These are phyloP conservation scores for Lamellibrachia satsuma DNA, from an alignment of 2,888 invertebrate species.

Conservation along the genomic window DNA sequence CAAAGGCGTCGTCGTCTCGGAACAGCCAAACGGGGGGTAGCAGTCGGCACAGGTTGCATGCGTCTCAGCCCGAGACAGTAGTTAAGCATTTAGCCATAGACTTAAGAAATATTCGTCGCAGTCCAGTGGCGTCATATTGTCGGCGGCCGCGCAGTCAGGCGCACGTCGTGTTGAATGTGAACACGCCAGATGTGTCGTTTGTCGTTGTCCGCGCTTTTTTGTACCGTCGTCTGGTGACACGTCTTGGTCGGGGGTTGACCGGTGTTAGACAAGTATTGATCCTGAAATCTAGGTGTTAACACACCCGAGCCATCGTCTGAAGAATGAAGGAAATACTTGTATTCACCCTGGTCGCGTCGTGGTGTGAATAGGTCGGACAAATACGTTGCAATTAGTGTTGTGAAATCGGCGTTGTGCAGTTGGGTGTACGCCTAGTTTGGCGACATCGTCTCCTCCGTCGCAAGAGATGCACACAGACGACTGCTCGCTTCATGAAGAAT, in stretches of 20 bases:
- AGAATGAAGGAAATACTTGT: not conserved
- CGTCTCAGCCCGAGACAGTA: not conserved
- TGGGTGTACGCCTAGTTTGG: not conserved
- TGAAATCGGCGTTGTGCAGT: not conserved
- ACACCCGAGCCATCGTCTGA: not conserved
- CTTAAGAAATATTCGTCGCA: conserved; percentile 1
- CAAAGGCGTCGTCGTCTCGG: not conserved
- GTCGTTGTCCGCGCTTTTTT: not conserved
- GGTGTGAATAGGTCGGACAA: not conserved
- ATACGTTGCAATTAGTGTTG: not conserved
- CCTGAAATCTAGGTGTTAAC: not conserved
- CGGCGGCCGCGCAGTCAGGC: not conserved
- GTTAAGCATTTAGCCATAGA: conserved; percentile 17
- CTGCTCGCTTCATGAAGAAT: not conserved
- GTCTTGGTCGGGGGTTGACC: not conserved
- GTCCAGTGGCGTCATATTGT: not conserved
- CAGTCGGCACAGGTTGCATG: conserved; percentile 6
- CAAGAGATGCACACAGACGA: not conserved
- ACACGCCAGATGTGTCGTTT: not conserved
- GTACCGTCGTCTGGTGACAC: not conserved
- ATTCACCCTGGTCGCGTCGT: not conserved
- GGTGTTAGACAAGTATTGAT: not conserved
- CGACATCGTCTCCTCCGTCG: not conserved
- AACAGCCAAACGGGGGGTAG: not conserved
- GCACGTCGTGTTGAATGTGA: not conserved